Evolutionary conservation across 2,888 invertebrate species (phyloP).

Genomic region (Cephonodes hylas): DNA sequence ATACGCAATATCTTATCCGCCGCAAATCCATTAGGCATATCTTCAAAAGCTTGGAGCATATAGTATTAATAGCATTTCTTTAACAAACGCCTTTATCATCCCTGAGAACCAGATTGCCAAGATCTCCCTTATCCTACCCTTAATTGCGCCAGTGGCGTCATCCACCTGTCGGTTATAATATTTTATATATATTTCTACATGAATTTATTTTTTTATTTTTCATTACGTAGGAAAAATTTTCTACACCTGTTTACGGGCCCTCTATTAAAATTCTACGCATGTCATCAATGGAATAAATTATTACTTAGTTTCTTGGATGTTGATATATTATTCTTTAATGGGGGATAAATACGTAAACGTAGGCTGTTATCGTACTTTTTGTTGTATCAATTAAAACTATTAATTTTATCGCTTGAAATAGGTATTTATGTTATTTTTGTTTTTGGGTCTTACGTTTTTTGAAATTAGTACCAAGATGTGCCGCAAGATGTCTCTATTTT

Average conservation of each 20-base stretch:
- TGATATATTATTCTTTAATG: background rate
- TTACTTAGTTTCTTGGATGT: slow-evolving; percentile 13
- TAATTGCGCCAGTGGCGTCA: slow-evolving; percentile 53
- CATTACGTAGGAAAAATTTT: slow-evolving; percentile 56
- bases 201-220: slow-evolving; percentile 44
- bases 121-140: slow-evolving; percentile 51
- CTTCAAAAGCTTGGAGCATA: background rate
- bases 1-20: background rate
- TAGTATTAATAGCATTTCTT: slow-evolving; percentile 16
- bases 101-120: slow-evolving; percentile 56
- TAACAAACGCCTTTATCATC: slow-evolving; percentile 34
- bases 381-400: background rate
- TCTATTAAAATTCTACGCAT: slow-evolving; percentile 30
- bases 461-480: background rate
- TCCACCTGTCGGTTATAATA: slow-evolving; percentile 52
- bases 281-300: slow-evolving; percentile 25
- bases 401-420: background rate
- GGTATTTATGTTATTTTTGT: background rate
- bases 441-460: background rate
- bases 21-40: background rate
- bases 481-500: background rate
- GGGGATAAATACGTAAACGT: background rate
- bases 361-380: background rate
- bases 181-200: slow-evolving; percentile 47
- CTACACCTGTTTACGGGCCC: slow-evolving; percentile 46